Base-by-base conservation (phyloP, 2,888 invertebrate species). In the Yponomeuta cagnagella region DNA sequence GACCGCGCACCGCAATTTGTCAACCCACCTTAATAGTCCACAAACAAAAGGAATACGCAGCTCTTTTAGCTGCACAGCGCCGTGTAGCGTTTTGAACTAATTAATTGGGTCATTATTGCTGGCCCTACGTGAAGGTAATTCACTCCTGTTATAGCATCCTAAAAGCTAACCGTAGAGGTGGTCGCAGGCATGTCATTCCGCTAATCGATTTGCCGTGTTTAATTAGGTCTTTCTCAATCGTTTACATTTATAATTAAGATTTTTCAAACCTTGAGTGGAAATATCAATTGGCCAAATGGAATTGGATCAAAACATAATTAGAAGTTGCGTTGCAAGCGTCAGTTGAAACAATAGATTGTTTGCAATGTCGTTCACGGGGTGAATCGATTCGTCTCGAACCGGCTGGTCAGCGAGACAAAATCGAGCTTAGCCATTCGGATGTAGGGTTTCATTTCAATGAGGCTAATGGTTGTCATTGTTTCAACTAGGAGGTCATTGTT, bases 321-420 rank as follows among this genome's bases (percentile, higher is more conserved):
- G 81, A 75, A 81, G 82, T 77, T 82, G 78, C 77, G 85, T 84
- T 80, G 83, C 83, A 82, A 85, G 52, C 80, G 78, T 75, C 81
- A 80, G 79, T 83, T 86, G 84, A 88, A 88, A 88, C 87, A 84
- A 85, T 84, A 77, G 77, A 76, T 74, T 74, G 77, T 82, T 79
- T 83, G 81, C 87, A 86, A 87, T 82, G 81, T 83, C 79, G 81
- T 83, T 83, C 81, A 79, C 84, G 82, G 81, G 75, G 75, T 77
- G 79, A 90, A 92, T 90, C 86, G 85, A 91, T 92, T 90, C 81
- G 90, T 83, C 79, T 80, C 90, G 84, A 58, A 58, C 52, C 74
- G 75, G 10, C 76, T 76, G 76, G 83, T 81, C 86, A 85, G 87
- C 86, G 83, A 80, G 82, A 82, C 82, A 71, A 78, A 79, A 84